These are phyloP conservation scores for Mormyrus hasselquistii DNA, from an alignment of 2,797 vertebrate species.

Conservation along the genomic window DNA sequence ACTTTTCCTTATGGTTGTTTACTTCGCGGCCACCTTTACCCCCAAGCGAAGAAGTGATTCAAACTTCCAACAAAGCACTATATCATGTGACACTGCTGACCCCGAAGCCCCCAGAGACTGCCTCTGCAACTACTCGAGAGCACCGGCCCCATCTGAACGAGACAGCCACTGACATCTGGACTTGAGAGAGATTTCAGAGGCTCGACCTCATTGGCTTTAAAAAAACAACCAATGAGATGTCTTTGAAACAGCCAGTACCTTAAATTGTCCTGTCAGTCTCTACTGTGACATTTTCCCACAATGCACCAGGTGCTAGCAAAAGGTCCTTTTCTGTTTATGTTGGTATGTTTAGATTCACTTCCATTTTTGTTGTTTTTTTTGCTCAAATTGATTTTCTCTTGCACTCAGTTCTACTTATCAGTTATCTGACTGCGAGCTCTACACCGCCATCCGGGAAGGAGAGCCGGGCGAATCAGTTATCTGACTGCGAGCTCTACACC, in stretches of 20 bases:
- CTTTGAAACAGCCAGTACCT: slow-evolving; percentile 30
- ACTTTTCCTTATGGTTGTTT: not conserved
- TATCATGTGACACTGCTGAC: slow-evolving; percentile 24
- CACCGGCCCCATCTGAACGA: not conserved
- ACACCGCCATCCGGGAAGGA: not conserved
- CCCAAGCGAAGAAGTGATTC: not conserved
- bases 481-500: no score
- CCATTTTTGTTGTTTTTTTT: not conserved
- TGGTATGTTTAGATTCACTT: not conserved
- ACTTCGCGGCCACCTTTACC: not conserved
- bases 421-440: not conserved
- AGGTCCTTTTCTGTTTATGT: not conserved
- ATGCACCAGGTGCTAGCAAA: slow-evolving; percentile 19
- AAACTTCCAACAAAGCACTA: not conserved
- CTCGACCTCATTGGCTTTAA: slow-evolving; percentile 34
- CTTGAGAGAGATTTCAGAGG: slow-evolving; percentile 26
- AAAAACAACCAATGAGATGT: slow-evolving; percentile 27
- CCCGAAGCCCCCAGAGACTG: not conserved
- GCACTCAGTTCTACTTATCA: not conserved
- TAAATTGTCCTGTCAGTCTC: slow-evolving; percentile 28
- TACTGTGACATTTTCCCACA: slow-evolving; percentile 28
- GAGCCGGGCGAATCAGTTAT: not conserved
- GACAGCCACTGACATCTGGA: slow-evolving; percentile 20
- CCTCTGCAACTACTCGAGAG: not conserved
- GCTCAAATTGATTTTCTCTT: not conserved